Conservation (phyloP, 64 coral and sea anemone genomes). For the Montipora foliosa region DNA sequence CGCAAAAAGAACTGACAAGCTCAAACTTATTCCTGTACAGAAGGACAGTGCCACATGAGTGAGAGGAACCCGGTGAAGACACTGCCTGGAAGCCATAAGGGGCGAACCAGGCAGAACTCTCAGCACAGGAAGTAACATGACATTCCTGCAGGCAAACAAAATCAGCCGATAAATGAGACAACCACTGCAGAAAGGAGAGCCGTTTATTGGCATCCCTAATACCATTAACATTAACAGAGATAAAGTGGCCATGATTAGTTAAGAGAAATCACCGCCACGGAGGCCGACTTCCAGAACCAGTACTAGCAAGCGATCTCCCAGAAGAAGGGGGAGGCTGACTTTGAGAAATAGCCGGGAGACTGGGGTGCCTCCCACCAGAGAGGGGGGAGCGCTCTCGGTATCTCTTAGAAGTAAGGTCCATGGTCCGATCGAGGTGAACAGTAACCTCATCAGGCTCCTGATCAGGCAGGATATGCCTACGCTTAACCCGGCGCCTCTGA, state of each 20-base stretch:
- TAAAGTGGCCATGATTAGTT: not conserved
- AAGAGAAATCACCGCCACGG: not conserved
- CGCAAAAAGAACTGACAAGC: not conserved
- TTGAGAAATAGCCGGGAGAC: no score
- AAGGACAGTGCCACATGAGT: not conserved
- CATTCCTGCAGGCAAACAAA: slow-evolving; percentile 64
- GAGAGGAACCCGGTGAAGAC: not conserved
- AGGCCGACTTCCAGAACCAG: no score
- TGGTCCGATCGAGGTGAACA: no score
- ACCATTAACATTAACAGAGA: slow-evolving; percentile 40
- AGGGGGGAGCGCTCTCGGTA: no score
- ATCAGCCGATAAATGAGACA: not conserved
- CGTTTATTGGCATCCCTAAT: not conserved
- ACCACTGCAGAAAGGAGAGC: slow-evolving; percentile 2
- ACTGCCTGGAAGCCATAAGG: not conserved
- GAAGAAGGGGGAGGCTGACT: no score
- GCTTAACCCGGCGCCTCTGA: no score
- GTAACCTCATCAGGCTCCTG: no score
- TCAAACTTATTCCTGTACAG: not conserved
- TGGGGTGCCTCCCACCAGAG: no score
- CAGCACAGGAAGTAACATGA: slow-evolving; percentile 19
- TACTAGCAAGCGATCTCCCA: no score
- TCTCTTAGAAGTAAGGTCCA: no score
- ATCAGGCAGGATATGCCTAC: no score
- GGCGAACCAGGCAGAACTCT: slow-evolving; percentile 31